Evolutionary conservation across 2,113 vertebrate genomes (phyloP).

Genomic region (Promerops cafer): DNA sequence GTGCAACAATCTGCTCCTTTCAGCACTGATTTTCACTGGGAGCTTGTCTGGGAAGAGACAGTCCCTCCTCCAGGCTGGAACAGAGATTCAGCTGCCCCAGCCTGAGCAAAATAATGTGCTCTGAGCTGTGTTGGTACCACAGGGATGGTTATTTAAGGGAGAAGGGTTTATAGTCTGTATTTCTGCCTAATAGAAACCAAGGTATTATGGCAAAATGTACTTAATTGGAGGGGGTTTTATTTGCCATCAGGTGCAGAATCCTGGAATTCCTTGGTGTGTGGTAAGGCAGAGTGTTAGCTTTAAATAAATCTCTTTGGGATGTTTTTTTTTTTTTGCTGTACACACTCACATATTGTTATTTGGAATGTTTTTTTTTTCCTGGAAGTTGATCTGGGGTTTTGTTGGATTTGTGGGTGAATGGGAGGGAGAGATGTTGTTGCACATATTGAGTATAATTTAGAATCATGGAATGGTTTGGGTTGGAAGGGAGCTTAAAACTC

Average conservation of each 20-base stretch:
- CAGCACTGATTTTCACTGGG: background rate
- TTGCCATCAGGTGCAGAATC: background rate
- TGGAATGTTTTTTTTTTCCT: background rate
- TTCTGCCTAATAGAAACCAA: background rate
- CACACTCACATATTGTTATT: background rate
- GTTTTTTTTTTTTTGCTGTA: background rate
- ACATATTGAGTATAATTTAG: background rate
- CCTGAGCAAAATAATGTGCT: background rate
- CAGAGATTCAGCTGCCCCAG: background rate
- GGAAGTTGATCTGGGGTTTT: background rate
- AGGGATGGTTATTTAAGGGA: background rate
- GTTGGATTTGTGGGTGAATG: background rate
- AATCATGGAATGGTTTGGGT: background rate
- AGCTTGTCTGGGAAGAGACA: background rate
- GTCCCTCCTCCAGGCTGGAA: background rate
- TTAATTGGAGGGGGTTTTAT: background rate
- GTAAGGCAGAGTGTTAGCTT: background rate
- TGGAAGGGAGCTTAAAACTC: background rate
- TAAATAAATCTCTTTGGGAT: background rate
- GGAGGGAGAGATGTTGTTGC: background rate
- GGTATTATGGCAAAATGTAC: too few species aligned
- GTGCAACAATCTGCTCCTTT: slow-evolving; percentile 22
- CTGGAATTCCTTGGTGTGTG: background rate
- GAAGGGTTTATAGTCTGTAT: background rate
- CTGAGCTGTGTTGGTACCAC: background rate